phyloP scores from a whole-genome alignment of 2,797 vertebrate genomes.

The Sebastes matsubarae region DNA sequence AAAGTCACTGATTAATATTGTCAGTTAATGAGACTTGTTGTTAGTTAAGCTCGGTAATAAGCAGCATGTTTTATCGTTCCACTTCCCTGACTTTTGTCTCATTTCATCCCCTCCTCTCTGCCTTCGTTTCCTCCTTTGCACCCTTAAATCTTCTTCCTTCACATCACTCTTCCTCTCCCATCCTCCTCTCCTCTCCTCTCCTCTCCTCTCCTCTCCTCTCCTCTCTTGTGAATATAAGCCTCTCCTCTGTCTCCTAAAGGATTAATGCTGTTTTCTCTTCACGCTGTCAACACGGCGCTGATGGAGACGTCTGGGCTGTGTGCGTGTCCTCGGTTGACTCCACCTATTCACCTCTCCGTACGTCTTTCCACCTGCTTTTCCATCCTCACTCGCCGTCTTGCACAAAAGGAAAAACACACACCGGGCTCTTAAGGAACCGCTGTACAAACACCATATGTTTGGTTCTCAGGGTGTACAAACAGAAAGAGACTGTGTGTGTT shows the following conservation, averaged over 20 bases:
- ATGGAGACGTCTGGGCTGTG: background rate
- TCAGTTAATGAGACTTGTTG: too few relatives aligned
- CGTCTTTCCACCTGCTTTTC: conserved; percentile 54
- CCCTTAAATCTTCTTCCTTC: background rate
- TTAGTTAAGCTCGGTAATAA: background rate
- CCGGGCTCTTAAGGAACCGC: conserved; percentile 59
- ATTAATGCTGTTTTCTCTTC: background rate
- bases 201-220: background rate
- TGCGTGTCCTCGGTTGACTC: conserved; percentile 37
- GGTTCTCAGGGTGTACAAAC: conserved; percentile 59
- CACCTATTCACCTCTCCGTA: conserved; percentile 2
- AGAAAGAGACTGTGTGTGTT: conserved; percentile 8
- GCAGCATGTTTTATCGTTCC: background rate
- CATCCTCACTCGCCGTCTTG: background rate
- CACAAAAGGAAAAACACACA: conserved; percentile 13
- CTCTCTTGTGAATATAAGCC: background rate
- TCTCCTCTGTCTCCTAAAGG: background rate
- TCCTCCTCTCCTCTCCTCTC: background rate
- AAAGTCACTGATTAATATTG: background rate
- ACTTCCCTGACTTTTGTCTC: background rate
- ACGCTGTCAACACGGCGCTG: background rate
- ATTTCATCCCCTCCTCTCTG: background rate
- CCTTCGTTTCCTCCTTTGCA: background rate
- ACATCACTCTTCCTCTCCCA: background rate
- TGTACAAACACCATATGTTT: conserved; percentile 64